Evolutionary conservation across 2,888 invertebrate genomes (phyloP).

Genomic region (Cremastobaeus sp.): DNA sequence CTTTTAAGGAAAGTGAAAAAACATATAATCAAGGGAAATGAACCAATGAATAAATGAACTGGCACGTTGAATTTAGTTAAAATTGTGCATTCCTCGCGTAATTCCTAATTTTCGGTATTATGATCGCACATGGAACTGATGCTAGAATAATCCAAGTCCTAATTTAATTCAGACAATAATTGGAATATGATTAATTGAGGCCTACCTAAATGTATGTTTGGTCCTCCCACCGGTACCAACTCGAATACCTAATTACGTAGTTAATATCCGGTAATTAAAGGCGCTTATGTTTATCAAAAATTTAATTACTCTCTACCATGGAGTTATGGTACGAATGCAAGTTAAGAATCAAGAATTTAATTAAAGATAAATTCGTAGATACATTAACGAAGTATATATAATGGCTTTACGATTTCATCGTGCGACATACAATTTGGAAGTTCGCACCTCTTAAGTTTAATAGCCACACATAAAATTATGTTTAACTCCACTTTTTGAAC

Average conservation of each 20-base stretch:
- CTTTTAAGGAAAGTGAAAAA: not conserved
- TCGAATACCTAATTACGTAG: constrained; percentile 54
- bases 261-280: constrained; percentile 51
- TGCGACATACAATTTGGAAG: too few relatives aligned
- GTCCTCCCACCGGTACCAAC: constrained; percentile 44
- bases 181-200: constrained; percentile 60
- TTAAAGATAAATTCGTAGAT: too few relatives aligned
- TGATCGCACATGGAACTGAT: constrained; percentile 37
- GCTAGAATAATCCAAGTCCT: constrained; percentile 42
- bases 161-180: constrained; percentile 57
- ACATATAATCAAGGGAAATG: too few relatives aligned
- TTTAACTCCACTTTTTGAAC: too few relatives aligned
- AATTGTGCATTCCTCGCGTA: not conserved
- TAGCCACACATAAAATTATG: too few relatives aligned
- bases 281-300: constrained; percentile 28
- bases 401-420: too few relatives aligned
- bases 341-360: not conserved
- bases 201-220: constrained; percentile 41
- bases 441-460: too few relatives aligned
- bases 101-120: constrained; percentile 4
- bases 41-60: too few relatives aligned
- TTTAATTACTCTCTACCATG: constrained; percentile 24
- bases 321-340: not conserved
- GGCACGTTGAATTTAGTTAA: too few relatives aligned
- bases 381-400: too few relatives aligned